These are phyloP conservation scores for Zaprionus vittiger DNA, from an alignment of 1,140 invertebrate genomes.

Conservation along the genomic window DNA sequence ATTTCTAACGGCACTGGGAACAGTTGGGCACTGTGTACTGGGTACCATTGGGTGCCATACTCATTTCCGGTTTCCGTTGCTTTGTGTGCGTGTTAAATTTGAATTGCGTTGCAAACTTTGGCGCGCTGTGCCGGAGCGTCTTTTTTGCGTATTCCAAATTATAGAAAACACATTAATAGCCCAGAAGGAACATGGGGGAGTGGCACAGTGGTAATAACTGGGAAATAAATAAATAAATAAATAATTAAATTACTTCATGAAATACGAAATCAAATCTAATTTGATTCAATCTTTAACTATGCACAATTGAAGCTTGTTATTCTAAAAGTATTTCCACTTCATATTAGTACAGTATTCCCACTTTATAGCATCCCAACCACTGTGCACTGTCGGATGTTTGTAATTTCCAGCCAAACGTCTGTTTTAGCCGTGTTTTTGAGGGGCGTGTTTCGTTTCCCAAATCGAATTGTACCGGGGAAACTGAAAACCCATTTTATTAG, in stretches of 20 bases:
- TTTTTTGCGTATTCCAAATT: slow-evolving; percentile 69
- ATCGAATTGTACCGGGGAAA: slow-evolving; percentile 73
- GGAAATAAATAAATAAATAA: not conserved
- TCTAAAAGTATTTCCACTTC: not conserved
- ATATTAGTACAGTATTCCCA: not conserved
- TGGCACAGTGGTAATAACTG: not conserved
- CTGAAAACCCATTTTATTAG: slow-evolving; percentile 64
- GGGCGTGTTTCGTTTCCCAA: slow-evolving; percentile 59
- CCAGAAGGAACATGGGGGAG: slow-evolving; percentile 11
- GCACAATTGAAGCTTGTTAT: not conserved
- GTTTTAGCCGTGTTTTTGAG: slow-evolving; percentile 1
- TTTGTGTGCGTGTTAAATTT: slow-evolving; percentile 78
- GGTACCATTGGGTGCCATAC: slow-evolving; percentile 68
- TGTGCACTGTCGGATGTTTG: slow-evolving; percentile 60
- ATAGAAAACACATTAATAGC: slow-evolving; percentile 76
- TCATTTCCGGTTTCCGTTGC: slow-evolving; percentile 81
- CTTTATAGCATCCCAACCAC: not conserved
- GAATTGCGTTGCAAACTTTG: slow-evolving; percentile 72
- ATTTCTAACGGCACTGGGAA: slow-evolving; percentile 10
- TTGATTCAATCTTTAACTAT: not conserved
- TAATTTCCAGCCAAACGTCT: slow-evolving; percentile 63
- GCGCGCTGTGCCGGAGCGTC: slow-evolving; percentile 29
- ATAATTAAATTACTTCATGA: not conserved
- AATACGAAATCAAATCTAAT: not conserved
- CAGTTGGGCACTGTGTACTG: slow-evolving; percentile 21